Base-by-base conservation (phyloP, 1,140 invertebrate genomes). In the Tetraneura akinire region DNA sequence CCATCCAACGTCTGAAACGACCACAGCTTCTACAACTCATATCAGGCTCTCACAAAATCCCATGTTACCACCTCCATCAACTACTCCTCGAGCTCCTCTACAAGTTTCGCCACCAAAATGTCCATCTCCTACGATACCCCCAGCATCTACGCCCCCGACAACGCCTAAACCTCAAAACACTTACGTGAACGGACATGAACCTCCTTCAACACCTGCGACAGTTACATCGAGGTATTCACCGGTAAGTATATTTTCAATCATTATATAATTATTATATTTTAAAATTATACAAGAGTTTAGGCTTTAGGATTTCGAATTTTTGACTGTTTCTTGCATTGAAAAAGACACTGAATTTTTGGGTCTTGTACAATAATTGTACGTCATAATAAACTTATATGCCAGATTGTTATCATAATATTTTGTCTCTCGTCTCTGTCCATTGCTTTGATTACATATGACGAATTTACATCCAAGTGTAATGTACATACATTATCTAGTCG, bases 41-140 rank as follows among this genome's bases (percentile, higher is more conserved):
- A 64, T 49, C 62, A 55, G 53, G 23, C 53, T 37, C 37, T 60
- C 74, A 10, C 55, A 78, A 78, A 62, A 57, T 76, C 51, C 49
- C 23, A 76, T 78, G 74, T 26, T 70, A 55, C 78, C 78, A n/a
- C 64, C 80, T 42, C 29, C 80, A 14, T 55, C 80, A 23, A 60
- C 70, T 16, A 32, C 62, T 68, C 80, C 71, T 66, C 57, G 37
- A 2, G 32, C 68, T 29, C 26, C 68, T 29, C 26, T 64, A 53
- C 73, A 76, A 18, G 70, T 81, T 23, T 78, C 80, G 29, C 70
- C 57, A 29, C 53, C 80, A 32, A 71, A 71, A 26, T 70, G 66
- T 60, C 80, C 62, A 13, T 70, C 66, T 16, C 53, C 80, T 32
- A 51, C 53, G 14, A 47, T 66, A 66, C 80, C 71, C 49, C 80